A percentile compares a stretch with the other conserved stretches of the same genome.
Evolutionary conservation across 64 coral and sea anemone species (phyloP).

Genomic region (Stichodactyla mertensii): DNA sequence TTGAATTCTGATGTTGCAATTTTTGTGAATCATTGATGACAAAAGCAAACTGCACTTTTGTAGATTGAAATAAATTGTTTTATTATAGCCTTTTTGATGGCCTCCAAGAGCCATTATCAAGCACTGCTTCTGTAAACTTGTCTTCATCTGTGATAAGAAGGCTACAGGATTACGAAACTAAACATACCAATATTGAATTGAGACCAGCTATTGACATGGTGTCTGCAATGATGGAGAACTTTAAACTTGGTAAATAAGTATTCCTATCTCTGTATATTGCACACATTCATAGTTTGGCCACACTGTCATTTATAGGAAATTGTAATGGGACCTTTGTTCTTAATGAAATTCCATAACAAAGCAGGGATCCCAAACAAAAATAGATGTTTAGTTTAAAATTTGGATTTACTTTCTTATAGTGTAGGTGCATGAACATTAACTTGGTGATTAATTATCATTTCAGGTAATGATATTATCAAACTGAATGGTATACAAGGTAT

Average conservation of each 20-base stretch:
- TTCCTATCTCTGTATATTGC: neutral
- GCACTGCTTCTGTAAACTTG: neutral
- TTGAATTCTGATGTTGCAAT: neutral
- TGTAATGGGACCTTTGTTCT: too few relatives aligned
- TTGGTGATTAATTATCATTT: neutral
- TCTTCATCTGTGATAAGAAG: neutral
- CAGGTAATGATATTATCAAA: neutral
- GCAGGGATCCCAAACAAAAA: too few relatives aligned
- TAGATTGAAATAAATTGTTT: neutral
- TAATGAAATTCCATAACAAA: too few relatives aligned
- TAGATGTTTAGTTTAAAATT: too few relatives aligned
- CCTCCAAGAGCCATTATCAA: neutral
- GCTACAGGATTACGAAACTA: neutral
- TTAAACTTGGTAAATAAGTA: conserved; percentile 14
- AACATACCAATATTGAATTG: neutral
- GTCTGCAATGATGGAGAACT: conserved; percentile 21
- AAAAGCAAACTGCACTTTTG: too few relatives aligned
- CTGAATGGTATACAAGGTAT: neutral
- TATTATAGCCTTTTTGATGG: neutral
- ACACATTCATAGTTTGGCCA: neutral
- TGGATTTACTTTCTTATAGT: too few relatives aligned
- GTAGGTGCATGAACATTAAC: neutral
- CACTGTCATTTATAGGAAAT: too few relatives aligned
- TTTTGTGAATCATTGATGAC: too few relatives aligned
- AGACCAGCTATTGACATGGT: conserved; percentile 4